Evolutionary conservation across 2,888 invertebrate species (phyloP).

Genomic region (Argyra leucocephala): DNA sequence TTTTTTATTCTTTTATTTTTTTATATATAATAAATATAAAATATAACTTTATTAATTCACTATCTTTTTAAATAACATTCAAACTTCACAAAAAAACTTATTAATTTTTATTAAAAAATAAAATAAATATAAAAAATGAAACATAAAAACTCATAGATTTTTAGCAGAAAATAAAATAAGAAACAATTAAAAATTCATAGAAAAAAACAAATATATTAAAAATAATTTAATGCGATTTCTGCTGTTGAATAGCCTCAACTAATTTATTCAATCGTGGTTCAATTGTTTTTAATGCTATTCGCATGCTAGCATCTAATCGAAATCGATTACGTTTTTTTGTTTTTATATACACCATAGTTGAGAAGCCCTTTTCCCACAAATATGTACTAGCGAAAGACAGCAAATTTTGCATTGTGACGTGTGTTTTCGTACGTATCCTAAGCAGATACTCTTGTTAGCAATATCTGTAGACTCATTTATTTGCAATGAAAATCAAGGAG

Average conservation of each 20-base stretch:
- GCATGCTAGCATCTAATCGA: slow-evolving; percentile 8
- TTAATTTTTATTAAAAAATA: too few species aligned
- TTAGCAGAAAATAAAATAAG: slow-evolving; percentile 2
- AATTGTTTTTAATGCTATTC: slow-evolving; percentile 7
- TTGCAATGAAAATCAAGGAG: slow-evolving; percentile 11
- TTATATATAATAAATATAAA: too few species aligned
- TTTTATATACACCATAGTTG: background rate
- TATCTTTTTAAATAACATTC: too few species aligned
- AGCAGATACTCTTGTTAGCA: slow-evolving; percentile 11
- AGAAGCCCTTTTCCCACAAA: too few species aligned
- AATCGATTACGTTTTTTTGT: slow-evolving; percentile 8
- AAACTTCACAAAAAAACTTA: too few species aligned
- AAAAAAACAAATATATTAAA: background rate
- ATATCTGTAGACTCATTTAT: slow-evolving; percentile 11
- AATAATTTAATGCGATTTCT: slow-evolving; percentile 8
- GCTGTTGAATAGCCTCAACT: slow-evolving; percentile 2
- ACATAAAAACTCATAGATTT: too few species aligned
- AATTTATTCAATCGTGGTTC: too few species aligned
- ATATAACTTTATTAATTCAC: too few species aligned
- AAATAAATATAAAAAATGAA: too few species aligned
- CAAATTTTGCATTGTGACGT: background rate
- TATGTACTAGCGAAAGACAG: too few species aligned
- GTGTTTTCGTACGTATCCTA: too few species aligned
- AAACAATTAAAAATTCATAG: background rate
- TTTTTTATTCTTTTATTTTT: too few species aligned